These are phyloP conservation scores for Drosophila melanosoma DNA, from an alignment of 2,888 invertebrate species.

Conservation along the genomic window DNA sequence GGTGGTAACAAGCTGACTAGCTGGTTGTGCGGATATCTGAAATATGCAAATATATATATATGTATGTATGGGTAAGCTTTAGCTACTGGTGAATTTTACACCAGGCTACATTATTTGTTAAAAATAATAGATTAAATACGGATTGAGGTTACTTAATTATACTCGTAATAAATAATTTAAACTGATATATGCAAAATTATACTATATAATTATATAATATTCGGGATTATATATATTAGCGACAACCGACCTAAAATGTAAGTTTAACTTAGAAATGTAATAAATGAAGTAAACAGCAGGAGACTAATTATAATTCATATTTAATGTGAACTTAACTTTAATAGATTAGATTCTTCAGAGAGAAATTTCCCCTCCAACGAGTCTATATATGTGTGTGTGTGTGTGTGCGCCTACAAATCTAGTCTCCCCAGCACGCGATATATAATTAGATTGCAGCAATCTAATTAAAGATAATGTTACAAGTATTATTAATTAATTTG, in stretches of 20 bases:
- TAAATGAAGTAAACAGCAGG: constrained; percentile 19
- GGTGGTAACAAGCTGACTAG: constrained; percentile 41
- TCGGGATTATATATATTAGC: background rate
- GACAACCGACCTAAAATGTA: background rate
- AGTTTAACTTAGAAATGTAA: background rate
- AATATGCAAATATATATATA: constrained; percentile 10
- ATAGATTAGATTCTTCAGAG: constrained; percentile 26
- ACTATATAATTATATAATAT: background rate
- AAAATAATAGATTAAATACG: background rate
- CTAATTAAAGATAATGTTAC: constrained; percentile 66
- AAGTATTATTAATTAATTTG: constrained; percentile 69
- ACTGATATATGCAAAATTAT: background rate
- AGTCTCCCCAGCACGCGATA: background rate
- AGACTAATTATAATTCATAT: constrained; percentile 34
- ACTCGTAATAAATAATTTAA: background rate
- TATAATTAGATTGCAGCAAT: constrained; percentile 33
- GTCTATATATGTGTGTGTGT: background rate
- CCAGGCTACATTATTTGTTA: background rate
- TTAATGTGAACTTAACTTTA: constrained; percentile 16
- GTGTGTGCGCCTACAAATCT: background rate
- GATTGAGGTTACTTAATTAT: background rate
- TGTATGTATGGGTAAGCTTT: constrained; percentile 23
- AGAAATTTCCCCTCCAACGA: background rate
- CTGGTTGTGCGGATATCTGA: constrained; percentile 5
- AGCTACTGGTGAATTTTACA: constrained; percentile 9